Evolutionary conservation across 2,797 vertebrate genomes (phyloP), one percentile per base, ranked within the genome.

Genomic region (Natrix natrix): DNA sequence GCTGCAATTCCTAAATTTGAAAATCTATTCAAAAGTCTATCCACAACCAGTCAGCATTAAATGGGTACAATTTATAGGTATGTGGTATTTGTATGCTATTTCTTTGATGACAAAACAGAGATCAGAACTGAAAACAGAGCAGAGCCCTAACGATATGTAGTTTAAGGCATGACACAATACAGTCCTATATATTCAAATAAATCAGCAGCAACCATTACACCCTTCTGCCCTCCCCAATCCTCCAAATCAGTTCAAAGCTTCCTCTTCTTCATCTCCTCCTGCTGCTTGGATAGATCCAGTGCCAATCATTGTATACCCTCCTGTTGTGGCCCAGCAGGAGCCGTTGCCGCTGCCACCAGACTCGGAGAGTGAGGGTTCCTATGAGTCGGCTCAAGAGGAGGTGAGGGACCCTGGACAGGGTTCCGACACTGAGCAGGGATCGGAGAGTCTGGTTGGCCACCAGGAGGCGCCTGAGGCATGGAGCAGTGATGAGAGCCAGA

Each of bases 31-130:
- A 55, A 87, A 93, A 57, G 24, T 6, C 32, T 32, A 95, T 94
- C 95, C 94, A 96, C 93, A 94, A 91, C 22, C 74, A 22, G 43
- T 78, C 37, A 1, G 1, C 37, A 78, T 43, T 78, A 22, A 78
- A 43, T 22, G 37, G 11, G 11, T 43, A 22, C 17, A 43, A 78
- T 78, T 78, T 78, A 78, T 43, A 78, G 37, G 37, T 48, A 83
- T 0, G 10, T 83, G 74, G 37, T 83, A 83, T 83, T 83, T 83
- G 74, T 83, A 24, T 83, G 43, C 20, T 24, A 48, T 83, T 83
- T 24, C 4, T 43, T 43, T 43, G 6, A 83, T 10, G 10, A 48
- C 43, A 83, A 83, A 83, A 20, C 43, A 24, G 8, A 83, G 22
- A 48, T 48, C 78, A 22, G 78, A 83, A 48, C 22, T 83, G 22